A percentile compares a stretch with the other conserved stretches of the same genome.
Evolutionary conservation across 2,113 vertebrate genomes (phyloP).

Genomic region (Sturnus vulgaris): DNA sequence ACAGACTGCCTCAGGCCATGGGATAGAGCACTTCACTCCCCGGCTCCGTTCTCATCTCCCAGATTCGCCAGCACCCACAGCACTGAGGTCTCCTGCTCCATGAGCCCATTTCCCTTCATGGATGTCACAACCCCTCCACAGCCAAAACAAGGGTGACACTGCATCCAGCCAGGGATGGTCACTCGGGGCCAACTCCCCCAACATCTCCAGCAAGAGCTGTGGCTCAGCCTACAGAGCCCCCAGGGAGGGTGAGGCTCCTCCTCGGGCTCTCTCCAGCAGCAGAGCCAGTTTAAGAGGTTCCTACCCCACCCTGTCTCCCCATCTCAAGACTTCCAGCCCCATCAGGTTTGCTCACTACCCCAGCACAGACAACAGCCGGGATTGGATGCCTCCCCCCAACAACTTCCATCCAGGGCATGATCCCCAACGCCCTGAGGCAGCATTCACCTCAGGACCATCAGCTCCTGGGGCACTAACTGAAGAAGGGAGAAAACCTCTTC

Average conservation of each 20-base stretch:
- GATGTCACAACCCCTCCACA: not conserved
- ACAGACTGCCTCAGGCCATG: not conserved
- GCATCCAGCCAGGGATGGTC: not conserved
- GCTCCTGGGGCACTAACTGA: not conserved
- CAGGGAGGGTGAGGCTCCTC: not conserved
- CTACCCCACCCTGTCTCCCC: not conserved
- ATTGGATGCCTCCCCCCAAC: not conserved
- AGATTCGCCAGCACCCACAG: not conserved
- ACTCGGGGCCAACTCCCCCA: fast-evolving
- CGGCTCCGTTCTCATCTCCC: not conserved
- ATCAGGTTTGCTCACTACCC: not conserved
- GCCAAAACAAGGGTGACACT: not conserved
- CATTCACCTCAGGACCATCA: not conserved
- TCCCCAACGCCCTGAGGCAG: not conserved
- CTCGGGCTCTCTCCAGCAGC: not conserved
- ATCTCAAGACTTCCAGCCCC: not conserved
- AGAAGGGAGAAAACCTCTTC: not conserved
- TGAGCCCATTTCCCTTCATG: not conserved
- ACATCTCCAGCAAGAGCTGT: not conserved
- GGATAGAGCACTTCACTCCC: not conserved
- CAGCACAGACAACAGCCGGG: not conserved
- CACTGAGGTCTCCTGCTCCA: not conserved
- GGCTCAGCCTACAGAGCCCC: not conserved
- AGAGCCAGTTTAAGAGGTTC: slow-evolving; percentile 16
- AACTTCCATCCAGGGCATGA: not conserved